phyloP scores from a whole-genome alignment of 2,888 invertebrate genomes.

The Acanthosepion lycidas region DNA sequence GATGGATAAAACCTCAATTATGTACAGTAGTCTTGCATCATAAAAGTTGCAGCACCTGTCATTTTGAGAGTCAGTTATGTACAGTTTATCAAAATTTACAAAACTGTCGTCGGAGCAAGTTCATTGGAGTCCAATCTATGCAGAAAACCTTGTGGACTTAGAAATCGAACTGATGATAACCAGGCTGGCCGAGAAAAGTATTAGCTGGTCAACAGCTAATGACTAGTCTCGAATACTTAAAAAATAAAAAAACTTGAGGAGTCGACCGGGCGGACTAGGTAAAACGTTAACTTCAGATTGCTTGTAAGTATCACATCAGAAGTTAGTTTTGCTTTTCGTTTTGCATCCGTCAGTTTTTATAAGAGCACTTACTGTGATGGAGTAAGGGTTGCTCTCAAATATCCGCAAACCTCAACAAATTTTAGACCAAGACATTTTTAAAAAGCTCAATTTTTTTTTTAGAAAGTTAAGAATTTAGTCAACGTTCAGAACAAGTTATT shows the following conservation, averaged over 20 bases:
- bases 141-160: constrained; percentile 39
- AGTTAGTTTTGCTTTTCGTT: constrained; percentile 42
- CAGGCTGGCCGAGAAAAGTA: constrained; percentile 15
- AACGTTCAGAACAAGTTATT: constrained; percentile 17
- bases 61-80: constrained; percentile 39
- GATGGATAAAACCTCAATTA: constrained; percentile 46
- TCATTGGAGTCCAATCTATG: constrained; percentile 36
- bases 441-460: constrained; percentile 12
- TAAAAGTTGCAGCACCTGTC: constrained; percentile 46
- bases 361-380: constrained; percentile 47
- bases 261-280: constrained; percentile 33
- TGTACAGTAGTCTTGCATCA: constrained; percentile 47
- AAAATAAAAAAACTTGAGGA: background rate
- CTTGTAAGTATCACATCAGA: constrained; percentile 45
- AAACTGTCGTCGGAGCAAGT: constrained; percentile 45
- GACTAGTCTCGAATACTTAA: background rate
- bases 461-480: constrained; percentile 8
- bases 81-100: constrained; percentile 47
- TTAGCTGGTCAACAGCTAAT: constrained; percentile 44
- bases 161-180: background rate
- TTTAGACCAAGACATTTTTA: background rate
- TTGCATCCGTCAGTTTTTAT: constrained; percentile 43
- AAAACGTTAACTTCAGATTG: constrained; percentile 14
- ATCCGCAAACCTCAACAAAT: constrained; percentile 44
- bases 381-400: constrained; percentile 42